Evolutionary conservation across 2,888 invertebrate species (phyloP).

Genomic region (Amblyjoppa proteus): DNA sequence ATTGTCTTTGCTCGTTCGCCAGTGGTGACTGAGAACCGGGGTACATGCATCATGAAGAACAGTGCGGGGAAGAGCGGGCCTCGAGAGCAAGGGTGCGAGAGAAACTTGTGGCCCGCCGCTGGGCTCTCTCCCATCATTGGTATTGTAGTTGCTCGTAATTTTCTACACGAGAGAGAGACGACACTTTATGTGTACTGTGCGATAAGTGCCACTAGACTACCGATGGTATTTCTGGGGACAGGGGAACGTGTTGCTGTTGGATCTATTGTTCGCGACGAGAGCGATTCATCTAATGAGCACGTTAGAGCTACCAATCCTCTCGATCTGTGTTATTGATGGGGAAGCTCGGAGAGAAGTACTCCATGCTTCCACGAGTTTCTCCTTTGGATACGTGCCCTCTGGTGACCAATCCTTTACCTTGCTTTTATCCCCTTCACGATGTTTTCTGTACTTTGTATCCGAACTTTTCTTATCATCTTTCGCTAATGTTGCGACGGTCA

Average conservation of each 20-base stretch:
- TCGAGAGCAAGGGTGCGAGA: constrained; percentile 57
- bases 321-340: constrained; percentile 43
- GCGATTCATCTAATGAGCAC: constrained; percentile 57
- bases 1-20: constrained; percentile 55
- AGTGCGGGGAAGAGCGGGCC: constrained; percentile 5
- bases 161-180: constrained; percentile 50
- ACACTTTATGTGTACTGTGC: constrained; percentile 41
- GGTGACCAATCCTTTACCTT: neutral
- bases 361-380: neutral
- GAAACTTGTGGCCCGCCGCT: constrained; percentile 62
- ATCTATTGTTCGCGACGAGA: constrained; percentile 42
- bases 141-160: constrained; percentile 58
- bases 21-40: neutral
- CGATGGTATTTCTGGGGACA: constrained; percentile 45
- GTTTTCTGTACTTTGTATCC: neutral
- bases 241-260: constrained; percentile 22
- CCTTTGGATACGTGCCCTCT: neutral
- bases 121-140: constrained; percentile 62
- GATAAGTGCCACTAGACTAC: constrained; percentile 30
- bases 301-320: constrained; percentile 36
- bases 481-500: neutral
- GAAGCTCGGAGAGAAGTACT: neutral
- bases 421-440: neutral
- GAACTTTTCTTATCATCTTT: neutral
- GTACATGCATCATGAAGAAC: constrained; percentile 50